Evolutionary conservation across 2,797 vertebrate species (phyloP), one percentile per base, ranked within the genome.

Genomic region (Ammospiza maritima): DNA sequence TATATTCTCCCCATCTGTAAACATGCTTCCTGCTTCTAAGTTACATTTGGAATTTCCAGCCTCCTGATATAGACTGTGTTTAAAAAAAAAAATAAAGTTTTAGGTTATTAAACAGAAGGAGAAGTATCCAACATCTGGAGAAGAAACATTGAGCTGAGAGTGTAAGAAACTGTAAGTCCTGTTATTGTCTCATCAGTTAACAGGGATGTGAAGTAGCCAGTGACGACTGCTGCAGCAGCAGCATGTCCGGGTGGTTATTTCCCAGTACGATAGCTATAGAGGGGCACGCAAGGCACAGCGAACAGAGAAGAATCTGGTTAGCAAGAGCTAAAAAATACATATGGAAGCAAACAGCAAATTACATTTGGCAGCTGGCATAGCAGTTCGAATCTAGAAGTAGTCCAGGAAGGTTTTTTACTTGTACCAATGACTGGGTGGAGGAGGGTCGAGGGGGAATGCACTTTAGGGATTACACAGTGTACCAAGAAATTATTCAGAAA

Each of bases 301-400:
- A 90, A 77, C 86, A 74, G 81, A 89, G 73, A 85, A 47, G 88
- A 95, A 95, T 94, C 87, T 85, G 92, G 91, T 94, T 90, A 81
- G 70, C 53, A 87, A 85, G 45, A 91, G 83, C 89, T 84, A 69
- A 94, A 94, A 95, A 90, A 95, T 76, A 95, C 27, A 19, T 95
- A 76, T 91, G 85, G 95, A 95, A 97, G 93, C 90, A 97, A 97
- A 96, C 85, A 89, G 97, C 93, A 97, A 96, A 97, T 97, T 95
- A 40, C 86, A 80, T 96, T 96, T 97, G 97, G 96, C 97, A 98
- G 97, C 97, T 97, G 97, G 97, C 97, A 96, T 93, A 94, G 97
- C 97, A 96, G 93, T 98, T 97, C 93, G 77, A 95, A 97, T 92
- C 81, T 57, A 85, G 84, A 96, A 96, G 96, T 97, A 97, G 96